phyloP scores from a whole-genome alignment of 2,797 vertebrate genomes.

The Mareca strepera region DNA sequence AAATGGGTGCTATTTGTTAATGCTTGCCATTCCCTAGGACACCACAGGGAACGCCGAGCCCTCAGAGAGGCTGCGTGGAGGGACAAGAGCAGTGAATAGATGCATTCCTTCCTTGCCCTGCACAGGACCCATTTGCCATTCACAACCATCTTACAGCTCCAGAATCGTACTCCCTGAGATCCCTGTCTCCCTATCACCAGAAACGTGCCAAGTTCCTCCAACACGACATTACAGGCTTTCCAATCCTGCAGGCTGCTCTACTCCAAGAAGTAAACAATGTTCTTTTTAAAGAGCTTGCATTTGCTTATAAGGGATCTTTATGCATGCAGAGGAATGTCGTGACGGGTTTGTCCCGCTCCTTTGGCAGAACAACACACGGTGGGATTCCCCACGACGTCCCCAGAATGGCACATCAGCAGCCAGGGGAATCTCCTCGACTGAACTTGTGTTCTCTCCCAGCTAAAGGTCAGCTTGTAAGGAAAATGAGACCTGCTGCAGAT shows the following conservation, averaged over 20 bases:
- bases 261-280: neutral
- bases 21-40: neutral
- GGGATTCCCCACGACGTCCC: neutral
- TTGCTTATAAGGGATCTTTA: neutral
- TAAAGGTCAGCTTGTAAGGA: neutral
- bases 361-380: neutral
- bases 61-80: rapidly evolving
- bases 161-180: neutral
- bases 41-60: neutral
- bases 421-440: neutral
- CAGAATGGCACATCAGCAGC: neutral
- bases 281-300: neutral
- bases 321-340: neutral
- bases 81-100: neutral
- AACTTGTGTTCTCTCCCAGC: neutral
- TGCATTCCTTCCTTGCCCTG: neutral
- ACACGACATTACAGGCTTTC: neutral
- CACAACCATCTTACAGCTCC: neutral
- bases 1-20: neutral
- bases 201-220: neutral
- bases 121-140: rapidly evolving
- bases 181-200: neutral
- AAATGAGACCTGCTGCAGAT: neutral
- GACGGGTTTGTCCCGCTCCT: neutral
- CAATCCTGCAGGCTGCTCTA: neutral